phyloP scores from a whole-genome alignment of 2,888 invertebrate genomes.

The Phalera bucephala region DNA sequence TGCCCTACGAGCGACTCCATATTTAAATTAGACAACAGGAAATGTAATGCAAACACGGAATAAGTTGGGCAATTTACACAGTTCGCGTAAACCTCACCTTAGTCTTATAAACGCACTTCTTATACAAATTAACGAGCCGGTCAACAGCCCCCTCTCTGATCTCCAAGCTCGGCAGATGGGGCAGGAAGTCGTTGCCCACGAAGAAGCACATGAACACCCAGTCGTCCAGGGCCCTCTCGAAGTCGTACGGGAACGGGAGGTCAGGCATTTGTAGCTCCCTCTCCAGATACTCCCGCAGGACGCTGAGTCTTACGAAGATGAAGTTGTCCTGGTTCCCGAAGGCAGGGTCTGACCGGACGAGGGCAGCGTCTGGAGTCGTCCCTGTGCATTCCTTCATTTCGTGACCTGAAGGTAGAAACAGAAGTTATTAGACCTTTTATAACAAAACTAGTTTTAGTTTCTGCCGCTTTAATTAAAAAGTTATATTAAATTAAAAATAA shows the following conservation, averaged over 20 bases:
- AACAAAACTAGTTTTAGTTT: too few relatives aligned
- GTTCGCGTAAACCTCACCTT: slow-evolving; percentile 82
- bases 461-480: too few relatives aligned
- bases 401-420: slow-evolving; percentile 88
- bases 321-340: slow-evolving; percentile 91
- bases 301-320: slow-evolving; percentile 96
- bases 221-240: slow-evolving; percentile 97
- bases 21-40: too few relatives aligned
- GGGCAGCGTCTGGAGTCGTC: slow-evolving; percentile 82
- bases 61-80: too few relatives aligned
- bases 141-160: slow-evolving; percentile 99
- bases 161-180: slow-evolving; percentile 98
- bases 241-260: slow-evolving; percentile 96
- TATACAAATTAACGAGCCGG: slow-evolving; percentile 95
- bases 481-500: too few relatives aligned
- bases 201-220: slow-evolving; percentile 99
- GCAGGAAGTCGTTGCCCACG: slow-evolving; percentile 99
- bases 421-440: too few relatives aligned
- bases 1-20: too few relatives aligned
- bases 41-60: too few relatives aligned
- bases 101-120: slow-evolving; percentile 96
- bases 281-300: slow-evolving; percentile 96
- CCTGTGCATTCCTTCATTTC: slow-evolving; percentile 97
- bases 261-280: slow-evolving; percentile 95
- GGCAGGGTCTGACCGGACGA: slow-evolving; percentile 83